Conservation (phyloP, 2,888 invertebrate species). For the Stenichneumon culpator region DNA sequence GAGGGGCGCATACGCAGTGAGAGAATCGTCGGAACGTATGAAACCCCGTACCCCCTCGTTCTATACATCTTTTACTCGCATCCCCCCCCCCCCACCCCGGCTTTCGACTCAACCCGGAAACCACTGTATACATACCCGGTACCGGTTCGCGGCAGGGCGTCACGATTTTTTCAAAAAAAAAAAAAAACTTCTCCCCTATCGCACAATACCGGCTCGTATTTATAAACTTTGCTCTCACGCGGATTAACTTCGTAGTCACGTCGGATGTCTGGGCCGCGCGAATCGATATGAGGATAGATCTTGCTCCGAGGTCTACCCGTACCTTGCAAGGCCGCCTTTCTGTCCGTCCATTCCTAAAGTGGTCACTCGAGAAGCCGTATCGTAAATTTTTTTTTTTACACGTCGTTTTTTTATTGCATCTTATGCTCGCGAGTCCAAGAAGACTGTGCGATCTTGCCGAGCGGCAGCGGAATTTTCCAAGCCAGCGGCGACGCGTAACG, state of each 20-base stretch:
- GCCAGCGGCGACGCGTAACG: too few relatives aligned
- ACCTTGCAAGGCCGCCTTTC: neutral
- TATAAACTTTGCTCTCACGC: slow-evolving; percentile 66
- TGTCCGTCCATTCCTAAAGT: too few relatives aligned
- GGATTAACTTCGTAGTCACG: slow-evolving; percentile 61
- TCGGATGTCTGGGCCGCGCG: slow-evolving; percentile 35
- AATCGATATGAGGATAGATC: slow-evolving; percentile 63
- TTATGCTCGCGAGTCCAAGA: too few relatives aligned
- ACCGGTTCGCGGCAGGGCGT: slow-evolving; percentile 43
- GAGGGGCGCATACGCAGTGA: slow-evolving; percentile 54
- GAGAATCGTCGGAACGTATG: slow-evolving; percentile 57
- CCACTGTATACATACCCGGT: neutral
- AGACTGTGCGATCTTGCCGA: too few relatives aligned
- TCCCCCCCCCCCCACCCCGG: slow-evolving; percentile 38
- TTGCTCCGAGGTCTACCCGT: slow-evolving; percentile 37
- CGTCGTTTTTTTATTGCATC: too few relatives aligned
- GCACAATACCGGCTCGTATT: slow-evolving; percentile 63
- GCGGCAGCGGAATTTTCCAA: too few relatives aligned
- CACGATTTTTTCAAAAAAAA: slow-evolving; percentile 35
- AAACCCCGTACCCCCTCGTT: slow-evolving; percentile 62
- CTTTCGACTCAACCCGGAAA: neutral
- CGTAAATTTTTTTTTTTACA: too few relatives aligned
- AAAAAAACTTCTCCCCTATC: slow-evolving; percentile 49
- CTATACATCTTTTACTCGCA: slow-evolving; percentile 60
- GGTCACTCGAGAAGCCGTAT: too few relatives aligned